phyloP scores from a whole-genome alignment of 2,888 invertebrate genomes.

The Gymnocheta viridis region DNA sequence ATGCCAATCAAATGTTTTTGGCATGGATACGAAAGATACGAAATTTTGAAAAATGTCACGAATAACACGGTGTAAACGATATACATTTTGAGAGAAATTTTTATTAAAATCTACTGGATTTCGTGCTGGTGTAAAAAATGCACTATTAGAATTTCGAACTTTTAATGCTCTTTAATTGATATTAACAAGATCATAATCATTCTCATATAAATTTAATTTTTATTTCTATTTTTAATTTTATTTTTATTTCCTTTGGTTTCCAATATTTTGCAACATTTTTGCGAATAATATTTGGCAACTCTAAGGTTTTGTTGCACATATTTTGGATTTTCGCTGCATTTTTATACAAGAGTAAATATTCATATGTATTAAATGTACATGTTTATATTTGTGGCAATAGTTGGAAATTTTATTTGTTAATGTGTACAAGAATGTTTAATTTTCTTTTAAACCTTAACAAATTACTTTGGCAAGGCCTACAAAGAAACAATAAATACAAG shows the following conservation, averaged over 20 bases:
- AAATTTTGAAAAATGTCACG: too few relatives aligned
- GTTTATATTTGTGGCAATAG: neutral
- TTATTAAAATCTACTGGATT: too few relatives aligned
- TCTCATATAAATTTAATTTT: too few relatives aligned
- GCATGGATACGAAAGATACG: too few relatives aligned
- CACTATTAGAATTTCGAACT: too few relatives aligned
- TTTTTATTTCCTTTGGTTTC: neutral
- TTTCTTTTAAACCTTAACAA: conserved; percentile 60
- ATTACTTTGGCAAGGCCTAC: conserved; percentile 49
- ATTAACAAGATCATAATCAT: too few relatives aligned
- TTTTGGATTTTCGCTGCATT: neutral
- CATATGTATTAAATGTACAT: neutral
- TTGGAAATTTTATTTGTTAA: neutral
- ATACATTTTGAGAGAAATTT: too few relatives aligned
- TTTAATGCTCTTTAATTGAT: too few relatives aligned
- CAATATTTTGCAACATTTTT: neutral
- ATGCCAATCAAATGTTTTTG: too few relatives aligned
- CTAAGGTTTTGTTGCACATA: neutral
- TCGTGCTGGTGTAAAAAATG: too few relatives aligned
- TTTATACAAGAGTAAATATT: neutral
- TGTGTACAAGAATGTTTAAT: conserved; percentile 19
- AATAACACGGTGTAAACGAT: too few relatives aligned
- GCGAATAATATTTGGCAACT: neutral
- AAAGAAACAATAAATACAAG: conserved; percentile 13
- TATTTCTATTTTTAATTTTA: neutral